Percentiles rank a stretch among this genome's conserved stretches.
These are phyloP conservation scores for Chloroclystis v-ata DNA, from an alignment of 2,888 invertebrate species.

Conservation along the genomic window DNA sequence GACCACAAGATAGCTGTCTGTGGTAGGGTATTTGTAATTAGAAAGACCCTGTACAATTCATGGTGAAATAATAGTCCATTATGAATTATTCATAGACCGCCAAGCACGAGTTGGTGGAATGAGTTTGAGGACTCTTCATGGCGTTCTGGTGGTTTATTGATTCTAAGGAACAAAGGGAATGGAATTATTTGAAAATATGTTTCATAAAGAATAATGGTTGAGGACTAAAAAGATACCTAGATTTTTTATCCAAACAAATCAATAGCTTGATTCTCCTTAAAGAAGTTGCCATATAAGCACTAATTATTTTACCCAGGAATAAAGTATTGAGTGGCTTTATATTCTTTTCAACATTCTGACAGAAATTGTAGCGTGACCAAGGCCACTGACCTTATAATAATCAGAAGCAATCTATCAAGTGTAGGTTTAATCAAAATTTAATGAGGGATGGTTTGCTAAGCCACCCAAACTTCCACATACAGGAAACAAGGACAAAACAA, in stretches of 20 bases:
- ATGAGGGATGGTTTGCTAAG: background rate
- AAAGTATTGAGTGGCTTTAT: too few species aligned
- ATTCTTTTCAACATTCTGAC: background rate
- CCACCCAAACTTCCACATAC: conserved; percentile 24
- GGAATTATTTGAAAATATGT: too few species aligned
- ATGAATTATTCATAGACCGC: background rate
- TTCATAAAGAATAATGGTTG: too few species aligned
- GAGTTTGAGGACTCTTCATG: background rate
- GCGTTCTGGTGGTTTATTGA: background rate
- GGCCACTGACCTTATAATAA: too few species aligned
- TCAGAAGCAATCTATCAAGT: too few species aligned
- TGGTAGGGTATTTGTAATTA: conserved; percentile 21
- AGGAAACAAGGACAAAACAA: conserved; percentile 53
- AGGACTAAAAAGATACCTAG: too few species aligned
- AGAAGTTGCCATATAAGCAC: too few species aligned
- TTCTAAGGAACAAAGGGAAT: too few species aligned
- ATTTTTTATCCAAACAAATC: too few species aligned
- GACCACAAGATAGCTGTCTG: conserved; percentile 3
- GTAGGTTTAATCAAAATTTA: too few species aligned
- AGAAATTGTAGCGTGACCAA: background rate
- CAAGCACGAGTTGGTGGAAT: background rate
- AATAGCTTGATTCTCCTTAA: too few species aligned
- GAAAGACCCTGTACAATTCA: background rate
- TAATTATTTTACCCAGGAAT: too few species aligned
- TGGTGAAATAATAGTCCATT: background rate